Conservation (phyloP, 2,797 vertebrate genomes). For the Enteromius treurensis region DNA sequence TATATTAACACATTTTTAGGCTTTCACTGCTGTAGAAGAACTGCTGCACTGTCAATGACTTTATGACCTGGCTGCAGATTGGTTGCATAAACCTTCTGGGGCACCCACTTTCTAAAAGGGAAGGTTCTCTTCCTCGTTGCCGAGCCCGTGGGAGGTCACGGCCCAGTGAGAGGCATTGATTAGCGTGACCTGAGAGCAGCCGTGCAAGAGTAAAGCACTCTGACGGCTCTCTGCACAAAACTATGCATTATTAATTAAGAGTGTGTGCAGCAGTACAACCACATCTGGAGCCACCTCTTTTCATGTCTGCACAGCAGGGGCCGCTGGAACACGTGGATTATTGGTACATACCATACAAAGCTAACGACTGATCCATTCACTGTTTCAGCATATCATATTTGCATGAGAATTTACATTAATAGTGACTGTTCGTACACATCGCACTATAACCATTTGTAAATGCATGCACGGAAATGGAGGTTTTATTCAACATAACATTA, state of each 20-base stretch:
- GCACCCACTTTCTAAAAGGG: constrained; percentile 31
- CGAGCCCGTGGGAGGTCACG: constrained; percentile 50
- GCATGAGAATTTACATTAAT: background rate
- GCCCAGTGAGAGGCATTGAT: constrained; percentile 59
- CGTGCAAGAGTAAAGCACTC: constrained; percentile 47
- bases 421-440: background rate
- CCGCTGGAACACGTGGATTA: constrained; percentile 54
- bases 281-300: constrained; percentile 63
- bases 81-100: constrained; percentile 57
- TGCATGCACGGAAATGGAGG: background rate
- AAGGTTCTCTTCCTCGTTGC: constrained; percentile 2
- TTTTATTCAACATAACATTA: background rate
- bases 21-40: background rate
- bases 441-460: background rate
- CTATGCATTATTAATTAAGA: constrained; percentile 62
- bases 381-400: constrained; percentile 12
- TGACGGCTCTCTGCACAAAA: constrained; percentile 53
- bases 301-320: constrained; percentile 59
- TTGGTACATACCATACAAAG: constrained; percentile 15
- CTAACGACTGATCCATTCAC: background rate
- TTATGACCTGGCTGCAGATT: constrained; percentile 31
- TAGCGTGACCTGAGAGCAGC: constrained; percentile 25
- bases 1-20: background rate
- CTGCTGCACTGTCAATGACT: background rate
- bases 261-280: constrained; percentile 49